Base-by-base conservation (phyloP, 2,888 invertebrate genomes). In the Zygogramma bicolorata region DNA sequence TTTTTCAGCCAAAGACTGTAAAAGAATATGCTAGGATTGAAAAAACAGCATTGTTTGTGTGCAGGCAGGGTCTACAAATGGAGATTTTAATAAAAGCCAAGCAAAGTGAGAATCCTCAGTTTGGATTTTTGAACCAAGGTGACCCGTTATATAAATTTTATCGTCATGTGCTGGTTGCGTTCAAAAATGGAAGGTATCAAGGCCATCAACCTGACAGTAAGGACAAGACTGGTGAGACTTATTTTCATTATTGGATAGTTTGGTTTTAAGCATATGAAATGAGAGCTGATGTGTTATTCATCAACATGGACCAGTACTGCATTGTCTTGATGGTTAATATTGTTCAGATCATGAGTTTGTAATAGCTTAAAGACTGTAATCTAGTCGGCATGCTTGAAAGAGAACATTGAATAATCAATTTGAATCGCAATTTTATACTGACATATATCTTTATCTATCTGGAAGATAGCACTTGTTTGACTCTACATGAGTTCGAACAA, bases 11-110 rank as follows among this genome's bases (percentile, higher is more conserved):
- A 18, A 62, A 62, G 22, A 62, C 22, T 42, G 13, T 40, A 8
- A 40, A 40, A 25, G 40, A 38, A 15, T 15, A 97, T 86, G 94
- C 95, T 13, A 95, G 99, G 75, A 97, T 99, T 81, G 97, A 98
- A 84, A 97, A 97, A 88, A 99, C 97, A 0, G 95, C 96, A 0
- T 89, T 93, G 79, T 97, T 97, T 87, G 95, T 97, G 80, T 93
- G 93, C 79, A 90, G 92, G 61, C 97, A 98, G 85, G 99, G 99
- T 0, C 91, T 93, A 6, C 99, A 99, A 88, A 98, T 99, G 98
- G 99, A 99, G 89, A 98, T 99, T 79, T 90, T 99, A 10, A 93
- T 99, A 79, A 99, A 99, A 88, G 96, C 98, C 3, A 99, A 99
- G 88, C 99, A 99, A 87, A 91, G 95, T 0, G 93, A 94, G 84